A percentile compares a stretch with the other conserved stretches of the same genome.
Conservation (phyloP, 1,140 invertebrate genomes). For the Bombus superbus region DNA sequence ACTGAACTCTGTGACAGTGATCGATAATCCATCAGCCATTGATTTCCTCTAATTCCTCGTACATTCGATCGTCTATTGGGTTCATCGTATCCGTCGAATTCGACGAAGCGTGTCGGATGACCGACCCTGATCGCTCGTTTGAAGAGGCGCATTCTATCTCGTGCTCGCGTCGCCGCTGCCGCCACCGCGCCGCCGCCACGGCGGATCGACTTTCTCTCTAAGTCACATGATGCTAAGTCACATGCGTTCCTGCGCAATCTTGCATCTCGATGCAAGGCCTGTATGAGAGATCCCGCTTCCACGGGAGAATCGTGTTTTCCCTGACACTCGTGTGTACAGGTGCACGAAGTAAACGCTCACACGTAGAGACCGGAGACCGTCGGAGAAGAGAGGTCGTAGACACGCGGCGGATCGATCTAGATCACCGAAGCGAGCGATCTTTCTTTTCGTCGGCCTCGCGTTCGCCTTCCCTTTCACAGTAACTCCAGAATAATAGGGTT, state of each 20-base stretch:
- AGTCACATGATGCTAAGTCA: constrained; percentile 57
- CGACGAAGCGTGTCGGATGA: constrained; percentile 18
- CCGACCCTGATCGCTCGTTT: constrained; percentile 58
- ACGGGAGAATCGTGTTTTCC: constrained; percentile 56
- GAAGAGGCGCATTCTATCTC: constrained; percentile 57
- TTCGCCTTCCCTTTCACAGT: constrained; percentile 25
- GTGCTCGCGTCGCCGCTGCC: not conserved
- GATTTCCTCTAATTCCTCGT: too few species aligned
- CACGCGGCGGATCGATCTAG: constrained; percentile 52
- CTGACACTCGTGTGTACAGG: constrained; percentile 35
- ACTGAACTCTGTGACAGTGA: too few species aligned
- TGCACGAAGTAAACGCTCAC: constrained; percentile 20
- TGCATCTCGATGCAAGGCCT: constrained; percentile 52
- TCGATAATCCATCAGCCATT: too few species aligned
- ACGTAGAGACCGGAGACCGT: not conserved
- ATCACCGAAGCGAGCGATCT: constrained; percentile 35
- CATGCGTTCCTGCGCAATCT: constrained; percentile 69
- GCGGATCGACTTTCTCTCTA: constrained; percentile 69
- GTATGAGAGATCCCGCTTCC: constrained; percentile 40
- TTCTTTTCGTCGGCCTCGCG: constrained; percentile 34
- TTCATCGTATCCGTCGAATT: not conserved
- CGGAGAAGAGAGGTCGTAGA: constrained; percentile 39
- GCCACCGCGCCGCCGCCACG: not conserved
- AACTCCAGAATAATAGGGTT: constrained; percentile 1
- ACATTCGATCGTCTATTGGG: not conserved